Conservation (phyloP, 1,140 invertebrate species). For the Macrobrachium nipponense region DNA sequence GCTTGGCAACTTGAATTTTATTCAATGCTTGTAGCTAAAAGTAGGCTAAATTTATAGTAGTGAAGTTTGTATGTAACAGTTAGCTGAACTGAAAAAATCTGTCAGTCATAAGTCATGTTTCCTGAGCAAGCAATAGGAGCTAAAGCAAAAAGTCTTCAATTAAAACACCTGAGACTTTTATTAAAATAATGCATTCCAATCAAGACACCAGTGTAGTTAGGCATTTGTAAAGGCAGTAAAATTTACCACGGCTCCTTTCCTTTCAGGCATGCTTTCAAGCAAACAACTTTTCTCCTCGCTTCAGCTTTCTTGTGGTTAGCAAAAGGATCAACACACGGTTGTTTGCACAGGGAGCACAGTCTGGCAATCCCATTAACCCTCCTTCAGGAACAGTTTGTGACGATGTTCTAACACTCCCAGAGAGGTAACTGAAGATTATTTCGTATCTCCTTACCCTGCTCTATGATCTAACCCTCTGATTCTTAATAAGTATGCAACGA, state of each 20-base stretch:
- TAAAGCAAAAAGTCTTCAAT: too few relatives aligned
- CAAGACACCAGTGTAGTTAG: neutral
- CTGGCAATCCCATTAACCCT: conserved; percentile 76
- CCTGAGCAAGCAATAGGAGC: too few relatives aligned
- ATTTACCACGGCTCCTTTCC: neutral
- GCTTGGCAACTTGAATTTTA: too few relatives aligned
- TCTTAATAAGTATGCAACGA: too few relatives aligned
- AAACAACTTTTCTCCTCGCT: conserved; percentile 67
- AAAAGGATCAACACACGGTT: conserved; percentile 73
- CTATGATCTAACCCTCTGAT: too few relatives aligned
- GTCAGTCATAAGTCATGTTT: too few relatives aligned
- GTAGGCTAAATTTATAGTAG: too few relatives aligned
- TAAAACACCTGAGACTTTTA: too few relatives aligned
- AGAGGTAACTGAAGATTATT: conserved; percentile 67
- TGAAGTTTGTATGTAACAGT: too few relatives aligned
- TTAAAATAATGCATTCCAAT: neutral
- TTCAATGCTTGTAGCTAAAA: too few relatives aligned
- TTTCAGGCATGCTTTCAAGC: conserved; percentile 64
- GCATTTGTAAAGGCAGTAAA: neutral
- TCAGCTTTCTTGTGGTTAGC: conserved; percentile 78
- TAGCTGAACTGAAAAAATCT: too few relatives aligned
- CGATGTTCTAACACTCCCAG: conserved; percentile 84
- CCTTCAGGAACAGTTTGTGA: conserved; percentile 90
- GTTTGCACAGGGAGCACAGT: conserved; percentile 66
- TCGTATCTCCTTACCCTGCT: too few relatives aligned